Evolutionary conservation across 1,140 invertebrate species (phyloP).

Genomic region (Chlorops oryzae): DNA sequence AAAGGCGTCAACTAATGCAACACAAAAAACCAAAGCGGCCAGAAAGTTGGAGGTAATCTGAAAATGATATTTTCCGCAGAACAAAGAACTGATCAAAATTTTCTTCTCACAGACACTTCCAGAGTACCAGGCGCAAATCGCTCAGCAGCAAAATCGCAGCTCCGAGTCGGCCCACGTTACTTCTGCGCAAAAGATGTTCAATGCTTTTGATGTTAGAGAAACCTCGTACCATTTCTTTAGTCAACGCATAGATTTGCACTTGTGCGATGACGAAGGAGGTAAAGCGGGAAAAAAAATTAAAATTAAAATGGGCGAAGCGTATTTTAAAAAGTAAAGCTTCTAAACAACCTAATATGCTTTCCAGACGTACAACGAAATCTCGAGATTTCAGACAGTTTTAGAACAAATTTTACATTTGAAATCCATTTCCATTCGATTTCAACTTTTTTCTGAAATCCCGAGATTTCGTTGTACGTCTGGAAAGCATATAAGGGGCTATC

Average conservation of each 20-base stretch:
- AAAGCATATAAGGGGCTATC: no score
- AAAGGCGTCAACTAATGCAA: slow-evolving; percentile 72
- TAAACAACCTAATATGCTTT: neutral
- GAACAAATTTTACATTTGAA: no score
- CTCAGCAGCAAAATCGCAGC: slow-evolving; percentile 54
- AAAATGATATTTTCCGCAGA: no score
- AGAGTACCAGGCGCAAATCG: slow-evolving; percentile 72
- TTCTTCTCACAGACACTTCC: slow-evolving; percentile 57
- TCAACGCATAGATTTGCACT: slow-evolving; percentile 89
- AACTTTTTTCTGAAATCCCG: no score
- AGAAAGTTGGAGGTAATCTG: slow-evolving; percentile 78
- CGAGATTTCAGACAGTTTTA: no score
- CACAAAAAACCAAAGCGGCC: slow-evolving; percentile 80
- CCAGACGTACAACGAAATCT: no score
- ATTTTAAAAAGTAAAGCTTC: neutral
- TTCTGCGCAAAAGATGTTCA: slow-evolving; percentile 66
- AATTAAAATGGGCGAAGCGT: neutral
- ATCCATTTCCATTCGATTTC: no score
- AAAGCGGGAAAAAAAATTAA: slow-evolving; percentile 22
- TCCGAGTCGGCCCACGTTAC: slow-evolving; percentile 51
- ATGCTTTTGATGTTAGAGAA: slow-evolving; percentile 87
- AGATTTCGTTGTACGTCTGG: no score
- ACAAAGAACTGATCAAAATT: no score
- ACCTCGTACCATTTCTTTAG: slow-evolving; percentile 96
- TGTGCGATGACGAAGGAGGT: slow-evolving; percentile 93